Evolutionary conservation across 2,888 invertebrate genomes (phyloP), one percentile per base, ranked within the genome.

Genomic region (Aleiodes testaceus): DNA sequence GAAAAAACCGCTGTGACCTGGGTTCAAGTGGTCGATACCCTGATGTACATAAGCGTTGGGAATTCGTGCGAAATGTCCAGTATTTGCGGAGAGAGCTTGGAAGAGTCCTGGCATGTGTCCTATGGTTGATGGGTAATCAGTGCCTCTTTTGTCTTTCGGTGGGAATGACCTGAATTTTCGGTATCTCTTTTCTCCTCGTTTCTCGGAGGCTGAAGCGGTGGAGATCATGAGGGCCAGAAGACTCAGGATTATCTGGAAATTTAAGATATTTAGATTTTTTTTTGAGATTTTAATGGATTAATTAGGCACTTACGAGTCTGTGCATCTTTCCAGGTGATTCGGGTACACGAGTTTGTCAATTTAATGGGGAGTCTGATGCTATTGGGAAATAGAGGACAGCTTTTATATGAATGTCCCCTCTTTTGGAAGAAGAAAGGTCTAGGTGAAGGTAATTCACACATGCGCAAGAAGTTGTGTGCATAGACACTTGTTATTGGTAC

Each of bases 361-460:
- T 79, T 79, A 80, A 78, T 84, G 78, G 82, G 78, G 79, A 82
- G 67, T 87, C 84, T 87, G 86, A 78, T 84, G 83, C 77, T 80
- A 83, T 82, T 82, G 81, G 84, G 79, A 83, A 79, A 80, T 80
- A 30, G 84, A 82, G 81, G 84, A 85, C 81, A 86, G 83, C 83
- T 84, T 86, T 87, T 87, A 87, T 87, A 87, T 84, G 79, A 77
- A 77, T 78, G 85, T 84, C 87, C 87, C 87, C 87, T 85, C 72
- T 59, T 72, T 71, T 16, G 36, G 69, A 75, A 77, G 82, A 86
- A 86, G 87, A 87, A 85, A 87, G 87, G 87, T 87, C 87, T 87
- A 87, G 87, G 87, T 87, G 87, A 87, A 87, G 87, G 87, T 85
- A 86, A 85, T 72, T 74, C 70, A 47, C 70, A 36, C 59, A 59